Evolutionary conservation across 2,888 invertebrate genomes (phyloP).

Genomic region (Pandemis corylana): DNA sequence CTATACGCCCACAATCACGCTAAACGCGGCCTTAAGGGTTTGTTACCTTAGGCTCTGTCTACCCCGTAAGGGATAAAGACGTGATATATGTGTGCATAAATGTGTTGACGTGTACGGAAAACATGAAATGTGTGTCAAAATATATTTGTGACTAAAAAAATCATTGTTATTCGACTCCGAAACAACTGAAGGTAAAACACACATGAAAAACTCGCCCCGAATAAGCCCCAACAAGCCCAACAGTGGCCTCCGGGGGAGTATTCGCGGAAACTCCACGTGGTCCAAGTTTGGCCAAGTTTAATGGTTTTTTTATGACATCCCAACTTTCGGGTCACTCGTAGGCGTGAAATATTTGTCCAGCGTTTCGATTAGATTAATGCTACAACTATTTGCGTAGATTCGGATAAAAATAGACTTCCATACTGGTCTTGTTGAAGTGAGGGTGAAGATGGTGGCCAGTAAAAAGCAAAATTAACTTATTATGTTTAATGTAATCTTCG

Average conservation of each 20-base stretch:
- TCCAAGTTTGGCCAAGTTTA: slow-evolving; percentile 26
- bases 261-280: background rate
- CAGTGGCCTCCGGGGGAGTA: slow-evolving; percentile 13
- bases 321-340: slow-evolving; percentile 33
- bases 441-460: too few species aligned
- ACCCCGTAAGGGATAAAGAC: too few species aligned
- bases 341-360: slow-evolving; percentile 20
- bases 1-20: too few species aligned
- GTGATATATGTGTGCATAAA: too few species aligned
- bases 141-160: background rate
- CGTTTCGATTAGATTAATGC: slow-evolving; percentile 2
- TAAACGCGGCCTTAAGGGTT: too few species aligned
- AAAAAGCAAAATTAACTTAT: too few species aligned
- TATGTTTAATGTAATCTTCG: too few species aligned
- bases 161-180: background rate
- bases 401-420: background rate
- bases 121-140: too few species aligned
- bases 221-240: slow-evolving; percentile 10
- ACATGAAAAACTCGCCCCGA: background rate
- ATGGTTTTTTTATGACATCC: slow-evolving; percentile 34
- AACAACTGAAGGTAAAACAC: background rate
- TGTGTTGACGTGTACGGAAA: too few species aligned
- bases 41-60: too few species aligned
- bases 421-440: too few species aligned
- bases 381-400: slow-evolving; percentile 7